phyloP scores from a whole-genome alignment of 2,797 vertebrate genomes.

The Hypotaenidia okinawae region DNA sequence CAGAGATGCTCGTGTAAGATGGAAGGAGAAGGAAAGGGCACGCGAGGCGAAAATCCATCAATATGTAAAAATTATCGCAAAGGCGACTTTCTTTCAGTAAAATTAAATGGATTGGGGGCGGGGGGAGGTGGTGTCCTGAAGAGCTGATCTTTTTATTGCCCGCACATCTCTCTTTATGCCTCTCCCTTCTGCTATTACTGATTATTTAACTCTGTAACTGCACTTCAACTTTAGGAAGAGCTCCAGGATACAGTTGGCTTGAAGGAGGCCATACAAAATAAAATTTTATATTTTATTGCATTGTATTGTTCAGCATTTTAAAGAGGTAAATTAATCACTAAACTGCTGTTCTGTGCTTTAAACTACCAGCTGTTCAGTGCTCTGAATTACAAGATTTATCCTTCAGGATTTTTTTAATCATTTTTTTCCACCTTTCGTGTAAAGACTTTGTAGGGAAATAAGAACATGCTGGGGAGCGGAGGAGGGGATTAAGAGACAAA shows the following conservation, averaged over 20 bases:
- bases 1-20: background rate
- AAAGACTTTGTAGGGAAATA: constrained; percentile 61
- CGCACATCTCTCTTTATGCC: constrained; percentile 1
- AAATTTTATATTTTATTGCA: constrained; percentile 55
- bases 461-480: constrained; percentile 47
- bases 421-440: constrained; percentile 27
- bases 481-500: constrained; percentile 59
- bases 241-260: background rate
- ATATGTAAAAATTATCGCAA: constrained; percentile 5
- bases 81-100: constrained; percentile 48
- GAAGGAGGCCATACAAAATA: constrained; percentile 25
- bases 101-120: constrained; percentile 33
- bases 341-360: constrained; percentile 76
- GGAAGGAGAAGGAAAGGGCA: constrained; percentile 27
- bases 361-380: constrained; percentile 78
- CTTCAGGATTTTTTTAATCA: constrained; percentile 56
- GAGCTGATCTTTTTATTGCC: background rate
- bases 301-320: constrained; percentile 76
- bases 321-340: constrained; percentile 79
- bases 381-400: constrained; percentile 80
- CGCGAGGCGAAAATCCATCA: background rate
- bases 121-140: background rate
- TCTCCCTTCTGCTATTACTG: constrained; percentile 31
- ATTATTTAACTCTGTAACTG: constrained; percentile 55
- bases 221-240: constrained; percentile 46